phyloP scores from a whole-genome alignment of 2,797 vertebrate species.

The Orientallactaga sibirica region DNA sequence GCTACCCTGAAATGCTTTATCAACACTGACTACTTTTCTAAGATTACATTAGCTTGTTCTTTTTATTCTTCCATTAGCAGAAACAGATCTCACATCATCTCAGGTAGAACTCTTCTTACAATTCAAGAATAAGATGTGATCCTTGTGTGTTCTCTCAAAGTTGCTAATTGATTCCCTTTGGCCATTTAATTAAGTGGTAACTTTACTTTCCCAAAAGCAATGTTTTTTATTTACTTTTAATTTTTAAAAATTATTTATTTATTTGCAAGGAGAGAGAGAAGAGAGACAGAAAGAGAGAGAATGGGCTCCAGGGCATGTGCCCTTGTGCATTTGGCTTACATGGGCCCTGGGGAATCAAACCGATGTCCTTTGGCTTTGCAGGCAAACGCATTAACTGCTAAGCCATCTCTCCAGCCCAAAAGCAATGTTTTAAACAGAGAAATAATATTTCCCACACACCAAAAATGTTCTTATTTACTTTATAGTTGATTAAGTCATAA shows the following conservation, averaged over 20 bases:
- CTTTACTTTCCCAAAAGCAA: slow-evolving; percentile 28
- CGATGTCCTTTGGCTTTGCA: too few species aligned
- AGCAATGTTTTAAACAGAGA: not conserved
- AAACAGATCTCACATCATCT: not conserved
- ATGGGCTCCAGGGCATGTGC: too few species aligned
- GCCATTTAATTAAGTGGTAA: not conserved
- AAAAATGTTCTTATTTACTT: slow-evolving; percentile 32
- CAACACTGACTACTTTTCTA: not conserved
- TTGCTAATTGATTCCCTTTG: not conserved
- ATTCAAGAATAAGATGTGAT: not conserved
- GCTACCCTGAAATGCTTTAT: not conserved
- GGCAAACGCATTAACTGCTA: too few species aligned
- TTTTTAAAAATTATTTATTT: too few species aligned
- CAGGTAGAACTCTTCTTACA: not conserved
- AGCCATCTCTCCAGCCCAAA: not conserved
- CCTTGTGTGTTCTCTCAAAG: not conserved
- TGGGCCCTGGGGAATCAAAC: too few species aligned
- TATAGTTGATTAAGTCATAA: not conserved
- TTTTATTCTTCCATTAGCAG: slow-evolving; percentile 28
- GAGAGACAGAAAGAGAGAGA: too few species aligned
- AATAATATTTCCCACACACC: not conserved
- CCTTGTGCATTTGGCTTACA: too few species aligned
- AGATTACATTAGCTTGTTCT: not conserved
- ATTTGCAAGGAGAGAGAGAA: too few species aligned
- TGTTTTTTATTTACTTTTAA: not conserved